These are phyloP conservation scores for Aphidius ervi DNA, from an alignment of 1,140 invertebrate species.

Conservation along the genomic window DNA sequence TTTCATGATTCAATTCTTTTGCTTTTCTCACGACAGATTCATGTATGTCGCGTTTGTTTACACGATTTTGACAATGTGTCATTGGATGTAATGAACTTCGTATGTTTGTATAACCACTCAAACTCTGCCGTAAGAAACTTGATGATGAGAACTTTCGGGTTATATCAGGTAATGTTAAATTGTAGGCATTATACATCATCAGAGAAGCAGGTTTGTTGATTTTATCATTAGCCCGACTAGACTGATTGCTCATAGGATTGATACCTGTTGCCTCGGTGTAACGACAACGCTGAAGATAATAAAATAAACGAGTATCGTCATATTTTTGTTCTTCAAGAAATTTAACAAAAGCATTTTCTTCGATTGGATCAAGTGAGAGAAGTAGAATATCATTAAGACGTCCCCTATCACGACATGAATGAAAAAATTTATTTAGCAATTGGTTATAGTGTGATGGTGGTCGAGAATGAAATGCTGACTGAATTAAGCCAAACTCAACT, in stretches of 20 bases:
- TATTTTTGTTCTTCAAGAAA: slow-evolving; percentile 50
- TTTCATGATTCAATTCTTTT: slow-evolving; percentile 36
- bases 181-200: slow-evolving; percentile 39
- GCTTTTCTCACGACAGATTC: slow-evolving; percentile 41
- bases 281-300: slow-evolving; percentile 47
- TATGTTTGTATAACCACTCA: no score
- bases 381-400: slow-evolving; percentile 57
- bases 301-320: slow-evolving; percentile 42
- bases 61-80: slow-evolving; percentile 36
- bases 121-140: no score
- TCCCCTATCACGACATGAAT: slow-evolving; percentile 47
- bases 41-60: slow-evolving; percentile 29
- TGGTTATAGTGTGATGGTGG: slow-evolving; percentile 45
- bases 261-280: slow-evolving; percentile 2
- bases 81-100: slow-evolving; percentile 30
- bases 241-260: slow-evolving; percentile 6
- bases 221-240: not conserved
- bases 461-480: slow-evolving; percentile 58
- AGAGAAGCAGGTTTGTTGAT: slow-evolving; percentile 24
- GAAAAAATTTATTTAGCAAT: slow-evolving; percentile 42
- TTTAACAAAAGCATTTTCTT: slow-evolving; percentile 56
- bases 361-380: slow-evolving; percentile 52
- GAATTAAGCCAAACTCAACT: slow-evolving; percentile 57
- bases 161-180: slow-evolving; percentile 42
- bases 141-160: slow-evolving; percentile 34